These are phyloP conservation scores for Psittacula derbiana DNA, from an alignment of 2,797 vertebrate species.

Conservation along the genomic window DNA sequence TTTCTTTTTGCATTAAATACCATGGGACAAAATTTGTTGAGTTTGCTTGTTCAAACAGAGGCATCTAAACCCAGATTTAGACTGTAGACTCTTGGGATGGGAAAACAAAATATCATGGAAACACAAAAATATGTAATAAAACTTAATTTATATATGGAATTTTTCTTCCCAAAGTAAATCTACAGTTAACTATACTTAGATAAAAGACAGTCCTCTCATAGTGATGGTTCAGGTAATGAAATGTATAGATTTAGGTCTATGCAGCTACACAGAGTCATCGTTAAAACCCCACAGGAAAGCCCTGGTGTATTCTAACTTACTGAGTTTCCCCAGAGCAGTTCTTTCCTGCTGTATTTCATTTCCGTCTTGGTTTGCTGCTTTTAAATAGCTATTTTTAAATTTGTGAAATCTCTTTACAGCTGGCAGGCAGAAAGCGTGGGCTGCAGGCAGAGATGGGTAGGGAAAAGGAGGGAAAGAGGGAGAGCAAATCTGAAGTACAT, in stretches of 20 bases:
- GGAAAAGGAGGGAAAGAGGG: background rate
- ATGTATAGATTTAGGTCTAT: background rate
- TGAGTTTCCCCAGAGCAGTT: constrained; percentile 2
- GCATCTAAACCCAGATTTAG: constrained; percentile 4
- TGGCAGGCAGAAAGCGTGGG: constrained; percentile 36
- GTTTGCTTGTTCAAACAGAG: background rate
- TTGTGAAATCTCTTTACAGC: constrained; percentile 20
- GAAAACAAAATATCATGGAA: background rate
- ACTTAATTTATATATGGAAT: background rate
- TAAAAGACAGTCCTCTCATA: background rate
- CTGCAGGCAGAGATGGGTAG: background rate
- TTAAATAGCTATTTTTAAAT: constrained; percentile 48
- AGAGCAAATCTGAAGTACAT: background rate
- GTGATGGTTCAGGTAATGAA: background rate
- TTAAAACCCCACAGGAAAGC: background rate
- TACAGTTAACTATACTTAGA: background rate
- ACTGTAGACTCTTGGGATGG: background rate
- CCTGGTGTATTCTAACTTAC: background rate
- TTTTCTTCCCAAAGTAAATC: background rate
- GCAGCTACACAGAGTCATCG: background rate
- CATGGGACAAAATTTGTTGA: background rate
- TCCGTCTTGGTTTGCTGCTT: constrained; percentile 29
- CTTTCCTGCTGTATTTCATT: background rate
- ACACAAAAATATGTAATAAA: background rate
- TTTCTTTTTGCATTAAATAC: constrained; percentile 26